Evolutionary conservation across 2,797 vertebrate species (phyloP).

Genomic region (Pseudochirops corinnae): DNA sequence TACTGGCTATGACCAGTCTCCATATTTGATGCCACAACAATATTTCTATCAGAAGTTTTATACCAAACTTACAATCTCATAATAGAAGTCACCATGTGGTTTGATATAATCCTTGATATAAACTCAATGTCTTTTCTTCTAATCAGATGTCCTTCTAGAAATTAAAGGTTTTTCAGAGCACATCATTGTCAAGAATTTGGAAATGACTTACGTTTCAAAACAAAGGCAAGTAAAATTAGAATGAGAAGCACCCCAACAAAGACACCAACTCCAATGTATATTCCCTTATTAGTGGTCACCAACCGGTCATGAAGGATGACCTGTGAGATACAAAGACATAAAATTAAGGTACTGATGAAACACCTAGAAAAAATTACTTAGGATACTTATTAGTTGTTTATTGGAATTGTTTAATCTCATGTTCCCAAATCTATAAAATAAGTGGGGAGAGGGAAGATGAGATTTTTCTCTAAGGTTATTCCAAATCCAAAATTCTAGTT

Average conservation of each 20-base stretch:
- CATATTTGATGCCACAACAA: neutral
- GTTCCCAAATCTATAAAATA: neutral
- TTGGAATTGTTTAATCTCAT: neutral
- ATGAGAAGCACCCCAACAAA: conserved; percentile 59
- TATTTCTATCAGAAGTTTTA: neutral
- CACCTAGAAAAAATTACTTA: neutral
- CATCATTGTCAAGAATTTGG: neutral
- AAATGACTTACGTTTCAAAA: conserved; percentile 71
- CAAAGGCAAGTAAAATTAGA: conserved; percentile 64
- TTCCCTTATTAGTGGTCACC: rapidly evolving
- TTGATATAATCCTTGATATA: neutral
- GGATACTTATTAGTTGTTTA: neutral
- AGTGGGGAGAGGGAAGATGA: neutral
- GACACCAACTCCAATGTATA: conserved; percentile 60
- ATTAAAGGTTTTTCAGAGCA: neutral
- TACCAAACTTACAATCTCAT: neutral
- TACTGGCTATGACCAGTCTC: neutral
- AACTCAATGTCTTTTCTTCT: neutral
- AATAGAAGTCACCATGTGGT: neutral
- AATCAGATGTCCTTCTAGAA: neutral
- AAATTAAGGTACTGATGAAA: neutral
- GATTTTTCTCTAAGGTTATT: neutral
- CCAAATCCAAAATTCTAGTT: neutral
- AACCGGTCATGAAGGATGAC: rapidly evolving
- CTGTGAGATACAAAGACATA: conserved; percentile 63